Evolutionary conservation across 2,113 vertebrate species (phyloP).

Genomic region (Gorsachius goisagi): DNA sequence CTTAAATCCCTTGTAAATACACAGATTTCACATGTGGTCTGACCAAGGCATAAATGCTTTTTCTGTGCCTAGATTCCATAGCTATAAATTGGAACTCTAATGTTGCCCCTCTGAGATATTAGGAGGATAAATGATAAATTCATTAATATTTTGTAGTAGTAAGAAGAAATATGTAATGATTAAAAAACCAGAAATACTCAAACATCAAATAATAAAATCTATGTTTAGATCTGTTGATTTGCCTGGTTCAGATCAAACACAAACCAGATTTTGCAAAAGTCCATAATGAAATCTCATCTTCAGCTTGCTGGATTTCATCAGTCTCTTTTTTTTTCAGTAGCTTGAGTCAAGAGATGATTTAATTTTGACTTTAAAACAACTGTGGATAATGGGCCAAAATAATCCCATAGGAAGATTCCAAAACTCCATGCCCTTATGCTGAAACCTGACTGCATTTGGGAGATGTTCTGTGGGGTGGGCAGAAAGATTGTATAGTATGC

Average conservation of each 20-base stretch:
- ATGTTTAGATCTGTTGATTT: neutral
- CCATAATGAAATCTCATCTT: neutral
- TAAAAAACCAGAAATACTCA: neutral
- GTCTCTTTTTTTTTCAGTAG: neutral
- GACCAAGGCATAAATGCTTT: neutral
- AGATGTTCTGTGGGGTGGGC: no score
- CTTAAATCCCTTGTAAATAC: neutral
- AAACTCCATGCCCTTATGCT: neutral
- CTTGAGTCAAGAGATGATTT: neutral
- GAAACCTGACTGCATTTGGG: neutral
- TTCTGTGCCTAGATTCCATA: neutral
- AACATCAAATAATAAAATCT: neutral
- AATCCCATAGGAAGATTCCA: neutral
- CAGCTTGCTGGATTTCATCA: neutral
- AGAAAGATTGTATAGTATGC: neutral
- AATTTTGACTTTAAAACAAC: neutral
- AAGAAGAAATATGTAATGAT: neutral
- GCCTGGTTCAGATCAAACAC: neutral
- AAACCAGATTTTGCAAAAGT: neutral
- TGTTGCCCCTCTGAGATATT: neutral
- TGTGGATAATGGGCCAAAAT: neutral
- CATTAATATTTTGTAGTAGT: neutral
- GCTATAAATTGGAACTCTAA: neutral
- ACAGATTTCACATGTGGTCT: neutral
- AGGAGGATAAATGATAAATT: neutral